phyloP scores from a whole-genome alignment of 2,888 invertebrate genomes.

The Athetis lepigone region DNA sequence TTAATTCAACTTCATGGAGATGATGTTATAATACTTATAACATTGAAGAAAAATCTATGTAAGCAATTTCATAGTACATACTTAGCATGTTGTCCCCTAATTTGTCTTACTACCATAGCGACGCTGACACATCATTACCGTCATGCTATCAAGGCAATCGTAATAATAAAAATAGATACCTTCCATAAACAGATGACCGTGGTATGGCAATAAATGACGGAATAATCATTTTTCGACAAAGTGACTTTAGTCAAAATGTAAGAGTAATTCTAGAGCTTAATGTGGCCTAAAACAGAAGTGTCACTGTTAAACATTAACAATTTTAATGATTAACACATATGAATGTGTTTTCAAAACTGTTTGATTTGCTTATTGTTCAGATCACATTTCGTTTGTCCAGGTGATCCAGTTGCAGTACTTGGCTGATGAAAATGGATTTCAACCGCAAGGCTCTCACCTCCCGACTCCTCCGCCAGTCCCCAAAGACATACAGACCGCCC shows the following conservation, averaged over 20 bases:
- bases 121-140: constrained; percentile 21
- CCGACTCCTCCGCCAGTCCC: constrained; percentile 93
- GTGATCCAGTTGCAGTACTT: constrained; percentile 92
- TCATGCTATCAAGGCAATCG: constrained; percentile 24
- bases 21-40: neutral
- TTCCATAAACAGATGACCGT: constrained; percentile 10
- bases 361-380: neutral
- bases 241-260: neutral
- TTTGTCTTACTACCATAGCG: constrained; percentile 1
- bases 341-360: neutral
- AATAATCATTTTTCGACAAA: constrained; percentile 1
- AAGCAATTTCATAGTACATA: neutral
- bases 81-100: neutral
- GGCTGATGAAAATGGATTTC: constrained; percentile 94
- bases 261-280: neutral
- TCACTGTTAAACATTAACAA: neutral
- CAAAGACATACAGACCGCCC: constrained; percentile 91
- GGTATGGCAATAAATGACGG: constrained; percentile 2
- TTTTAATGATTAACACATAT: neutral
- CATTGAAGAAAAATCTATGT: neutral
- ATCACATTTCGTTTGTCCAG: constrained; percentile 67
- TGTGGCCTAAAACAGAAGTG: too few relatives aligned
- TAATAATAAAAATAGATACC: constrained; percentile 14
- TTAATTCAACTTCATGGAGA: constrained; percentile 1
- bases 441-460: constrained; percentile 91